Percentiles rank a stretch among this genome's conserved stretches.
These are phyloP conservation scores for Drosophila meridiana DNA, from an alignment of 2,888 invertebrate species.

Conservation along the genomic window DNA sequence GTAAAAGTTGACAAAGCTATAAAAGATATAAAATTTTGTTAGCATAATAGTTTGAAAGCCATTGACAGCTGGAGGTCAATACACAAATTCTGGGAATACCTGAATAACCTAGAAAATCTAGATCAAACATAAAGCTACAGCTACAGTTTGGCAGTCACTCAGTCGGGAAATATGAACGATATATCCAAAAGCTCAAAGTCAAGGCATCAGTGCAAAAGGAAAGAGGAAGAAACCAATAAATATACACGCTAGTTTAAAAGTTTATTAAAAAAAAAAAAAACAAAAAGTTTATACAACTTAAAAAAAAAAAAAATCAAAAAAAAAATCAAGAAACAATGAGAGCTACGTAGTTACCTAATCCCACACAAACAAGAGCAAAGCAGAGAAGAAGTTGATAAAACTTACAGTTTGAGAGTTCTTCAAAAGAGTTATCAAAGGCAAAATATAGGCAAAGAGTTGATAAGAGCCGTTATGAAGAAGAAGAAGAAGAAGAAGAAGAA, in stretches of 20 bases:
- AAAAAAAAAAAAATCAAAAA: constrained; percentile 36
- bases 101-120: background rate
- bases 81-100: no score
- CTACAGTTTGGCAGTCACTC: constrained; percentile 1
- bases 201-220: constrained; percentile 15
- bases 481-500: background rate
- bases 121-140: background rate
- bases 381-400: background rate
- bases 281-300: constrained; percentile 13
- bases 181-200: constrained; percentile 11
- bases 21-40: background rate
- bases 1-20: background rate
- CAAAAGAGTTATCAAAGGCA: background rate
- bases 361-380: constrained; percentile 51
- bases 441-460: background rate
- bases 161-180: background rate
- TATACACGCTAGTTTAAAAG: constrained; percentile 26
- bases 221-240: background rate
- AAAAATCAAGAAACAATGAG: constrained; percentile 54
- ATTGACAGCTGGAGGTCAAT: background rate
- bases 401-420: constrained; percentile 18
- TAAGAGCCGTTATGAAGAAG: background rate
- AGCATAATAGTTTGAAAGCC: no score
- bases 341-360: constrained; percentile 85
- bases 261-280: constrained; percentile 10